Conservation (phyloP, 2,113 vertebrate species). For the Hypocryptadius cinnamomeus region DNA sequence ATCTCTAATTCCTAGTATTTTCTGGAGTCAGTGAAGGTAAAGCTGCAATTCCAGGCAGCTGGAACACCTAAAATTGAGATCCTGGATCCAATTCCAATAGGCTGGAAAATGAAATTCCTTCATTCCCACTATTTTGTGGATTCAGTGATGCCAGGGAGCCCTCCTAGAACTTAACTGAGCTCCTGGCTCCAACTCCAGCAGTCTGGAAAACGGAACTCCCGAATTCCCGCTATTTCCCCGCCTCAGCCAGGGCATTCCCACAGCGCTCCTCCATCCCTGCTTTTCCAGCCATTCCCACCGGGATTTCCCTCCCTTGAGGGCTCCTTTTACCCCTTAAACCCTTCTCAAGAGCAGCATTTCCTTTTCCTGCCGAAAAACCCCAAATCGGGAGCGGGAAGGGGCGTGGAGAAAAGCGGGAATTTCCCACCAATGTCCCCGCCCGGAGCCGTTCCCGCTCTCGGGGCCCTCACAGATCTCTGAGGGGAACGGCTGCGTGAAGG, state of each 20-base stretch:
- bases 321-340: background rate
- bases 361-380: background rate
- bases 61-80: background rate
- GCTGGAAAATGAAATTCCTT: background rate
- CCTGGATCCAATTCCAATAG: background rate
- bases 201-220: background rate
- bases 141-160: background rate
- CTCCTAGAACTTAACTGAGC: background rate
- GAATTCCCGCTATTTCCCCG: background rate
- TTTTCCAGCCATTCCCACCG: background rate
- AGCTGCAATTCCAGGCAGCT: background rate
- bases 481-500: background rate
- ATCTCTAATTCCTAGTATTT: background rate
- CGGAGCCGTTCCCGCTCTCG: background rate
- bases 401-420: background rate
- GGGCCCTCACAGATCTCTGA: too few species aligned
- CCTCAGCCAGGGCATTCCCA: background rate
- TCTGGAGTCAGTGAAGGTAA: too few species aligned
- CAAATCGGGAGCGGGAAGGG: background rate
- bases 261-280: background rate
- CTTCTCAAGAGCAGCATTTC: background rate
- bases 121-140: background rate
- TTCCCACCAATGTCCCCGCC: background rate
- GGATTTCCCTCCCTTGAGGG: fast-evolving
- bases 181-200: background rate